Conservation (phyloP, 2,113 vertebrate species). For the Holacanthus passer region DNA sequence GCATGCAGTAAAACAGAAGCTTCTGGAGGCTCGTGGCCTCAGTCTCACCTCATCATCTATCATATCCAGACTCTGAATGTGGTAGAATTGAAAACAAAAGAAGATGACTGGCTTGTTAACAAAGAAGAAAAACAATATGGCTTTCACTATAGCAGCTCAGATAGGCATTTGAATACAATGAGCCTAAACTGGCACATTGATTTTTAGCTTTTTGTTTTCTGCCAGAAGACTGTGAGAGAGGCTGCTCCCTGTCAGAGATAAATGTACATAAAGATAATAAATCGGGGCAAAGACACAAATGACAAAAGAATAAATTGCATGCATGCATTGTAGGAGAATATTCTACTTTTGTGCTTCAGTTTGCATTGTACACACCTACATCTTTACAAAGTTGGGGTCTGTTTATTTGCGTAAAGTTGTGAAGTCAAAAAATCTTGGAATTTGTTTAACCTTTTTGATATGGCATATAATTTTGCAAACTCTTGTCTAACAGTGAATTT, state of each 20-base stretch:
- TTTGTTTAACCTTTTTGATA: too few relatives aligned
- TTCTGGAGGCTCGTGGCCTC: slow-evolving; percentile 5
- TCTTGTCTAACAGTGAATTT: background rate
- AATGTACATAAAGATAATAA: slow-evolving; percentile 4
- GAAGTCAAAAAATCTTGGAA: background rate
- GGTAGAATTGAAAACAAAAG: slow-evolving; percentile 86
- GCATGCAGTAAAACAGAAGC: slow-evolving; percentile 15
- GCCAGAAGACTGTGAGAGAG: slow-evolving; percentile 2
- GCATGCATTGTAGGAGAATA: background rate
- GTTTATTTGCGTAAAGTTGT: background rate
- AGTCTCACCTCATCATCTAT: slow-evolving; percentile 98
- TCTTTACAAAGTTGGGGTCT: background rate
- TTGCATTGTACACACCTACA: background rate
- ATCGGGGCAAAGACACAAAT: background rate
- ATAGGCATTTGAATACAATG: slow-evolving; percentile 19
- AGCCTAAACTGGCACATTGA: background rate
- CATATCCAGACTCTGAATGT: slow-evolving; percentile 97
- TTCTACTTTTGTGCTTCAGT: background rate
- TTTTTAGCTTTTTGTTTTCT: slow-evolving; percentile 20
- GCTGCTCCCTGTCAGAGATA: background rate
- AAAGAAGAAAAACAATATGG: slow-evolving; percentile 28
- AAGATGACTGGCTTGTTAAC: slow-evolving; percentile 83
- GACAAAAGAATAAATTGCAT: background rate
- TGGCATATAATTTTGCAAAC: background rate
- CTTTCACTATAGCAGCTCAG: slow-evolving; percentile 3